Conservation (phyloP, 2,888 invertebrate genomes). For the Tuta absoluta region DNA sequence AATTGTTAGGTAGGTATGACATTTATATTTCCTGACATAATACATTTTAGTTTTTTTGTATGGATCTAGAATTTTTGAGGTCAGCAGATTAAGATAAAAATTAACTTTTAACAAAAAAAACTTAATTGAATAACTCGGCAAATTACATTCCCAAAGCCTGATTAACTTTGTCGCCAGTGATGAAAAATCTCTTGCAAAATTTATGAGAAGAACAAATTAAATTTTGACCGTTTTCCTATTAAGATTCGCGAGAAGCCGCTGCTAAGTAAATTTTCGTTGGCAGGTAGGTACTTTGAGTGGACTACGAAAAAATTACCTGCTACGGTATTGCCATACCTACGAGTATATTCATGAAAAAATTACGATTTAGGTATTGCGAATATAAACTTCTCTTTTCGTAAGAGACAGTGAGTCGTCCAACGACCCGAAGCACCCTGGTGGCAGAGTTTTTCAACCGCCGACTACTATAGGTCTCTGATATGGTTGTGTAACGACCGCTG, state of each 20-base stretch:
- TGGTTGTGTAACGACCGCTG: too few relatives aligned
- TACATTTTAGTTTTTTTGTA: too few relatives aligned
- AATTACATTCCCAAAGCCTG: slow-evolving; percentile 35
- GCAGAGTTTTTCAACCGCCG: too few relatives aligned
- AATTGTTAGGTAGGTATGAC: too few relatives aligned
- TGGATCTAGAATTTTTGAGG: neutral
- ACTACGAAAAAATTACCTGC: neutral
- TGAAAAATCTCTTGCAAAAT: slow-evolving; percentile 27
- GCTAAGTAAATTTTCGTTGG: slow-evolving; percentile 29
- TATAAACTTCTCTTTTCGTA: too few relatives aligned
- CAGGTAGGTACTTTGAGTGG: neutral
- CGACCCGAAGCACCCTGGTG: too few relatives aligned
- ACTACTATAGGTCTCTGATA: too few relatives aligned
- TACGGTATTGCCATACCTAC: neutral
- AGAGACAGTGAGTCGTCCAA: too few relatives aligned
- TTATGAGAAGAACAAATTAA: slow-evolving; percentile 35
- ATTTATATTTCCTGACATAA: too few relatives aligned
- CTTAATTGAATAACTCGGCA: slow-evolving; percentile 35
- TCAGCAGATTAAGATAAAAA: neutral
- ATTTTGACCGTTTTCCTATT: slow-evolving; percentile 34
- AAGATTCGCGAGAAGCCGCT: slow-evolving; percentile 34
- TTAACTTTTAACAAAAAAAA: slow-evolving; percentile 32
- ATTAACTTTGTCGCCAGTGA: slow-evolving; percentile 33
- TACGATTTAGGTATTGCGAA: too few relatives aligned
- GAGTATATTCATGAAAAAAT: too few relatives aligned